phyloP scores from a whole-genome alignment of 2,797 vertebrate genomes.

The Gadopsis bispinosus region DNA sequence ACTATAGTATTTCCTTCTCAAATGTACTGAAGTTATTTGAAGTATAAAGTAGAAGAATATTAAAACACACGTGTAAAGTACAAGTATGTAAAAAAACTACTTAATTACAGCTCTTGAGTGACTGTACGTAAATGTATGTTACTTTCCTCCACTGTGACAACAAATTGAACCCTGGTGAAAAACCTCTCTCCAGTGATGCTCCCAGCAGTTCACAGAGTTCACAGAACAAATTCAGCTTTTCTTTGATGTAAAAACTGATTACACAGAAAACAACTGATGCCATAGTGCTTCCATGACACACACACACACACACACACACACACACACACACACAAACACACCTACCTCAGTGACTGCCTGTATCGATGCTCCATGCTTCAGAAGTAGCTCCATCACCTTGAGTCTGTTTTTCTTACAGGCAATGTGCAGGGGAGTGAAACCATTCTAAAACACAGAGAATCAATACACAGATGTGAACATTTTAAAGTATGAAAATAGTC shows the following conservation, averaged over 20 bases:
- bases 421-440: constrained; percentile 98
- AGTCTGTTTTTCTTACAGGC: constrained; percentile 99
- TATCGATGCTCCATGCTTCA: constrained; percentile 88
- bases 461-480: constrained; percentile 78
- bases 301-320: constrained; percentile 9
- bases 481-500: constrained; percentile 68
- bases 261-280: not conserved
- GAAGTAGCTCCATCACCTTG: constrained; percentile 98
- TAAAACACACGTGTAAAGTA: too few relatives aligned
- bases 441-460: constrained; percentile 87
- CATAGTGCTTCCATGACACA: not conserved
- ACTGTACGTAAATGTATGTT: not conserved
- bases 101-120: too few relatives aligned
- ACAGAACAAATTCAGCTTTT: not conserved
- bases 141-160: not conserved
- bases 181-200: not conserved
- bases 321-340: constrained; percentile 1
- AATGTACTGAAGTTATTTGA: too few relatives aligned
- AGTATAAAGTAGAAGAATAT: too few relatives aligned
- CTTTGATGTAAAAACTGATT: not conserved
- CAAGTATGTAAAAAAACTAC: too few relatives aligned
- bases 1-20: too few relatives aligned
- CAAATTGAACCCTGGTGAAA: not conserved
- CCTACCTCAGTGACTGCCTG: constrained; percentile 97
- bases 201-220: not conserved